A percentile compares a stretch with the other conserved stretches of the same genome.
Evolutionary conservation across 2,113 vertebrate species (phyloP).

Genomic region (Seriola quinqueradiata): DNA sequence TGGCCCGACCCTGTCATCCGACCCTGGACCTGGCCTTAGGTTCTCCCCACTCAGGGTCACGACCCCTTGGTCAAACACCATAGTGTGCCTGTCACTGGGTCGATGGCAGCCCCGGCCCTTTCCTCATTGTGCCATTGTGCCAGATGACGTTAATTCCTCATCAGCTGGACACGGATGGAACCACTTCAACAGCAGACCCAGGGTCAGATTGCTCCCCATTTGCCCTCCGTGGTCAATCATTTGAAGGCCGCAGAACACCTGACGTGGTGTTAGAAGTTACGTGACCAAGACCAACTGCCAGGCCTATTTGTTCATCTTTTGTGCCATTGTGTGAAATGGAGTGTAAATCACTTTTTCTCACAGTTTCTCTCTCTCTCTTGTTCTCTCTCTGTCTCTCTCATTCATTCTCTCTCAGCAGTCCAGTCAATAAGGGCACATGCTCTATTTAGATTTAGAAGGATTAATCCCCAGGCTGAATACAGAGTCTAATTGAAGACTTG

Average conservation of each 20-base stretch:
- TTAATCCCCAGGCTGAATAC: slow-evolving; percentile 20
- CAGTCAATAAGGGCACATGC: slow-evolving; percentile 35
- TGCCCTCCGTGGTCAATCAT: slow-evolving; percentile 2
- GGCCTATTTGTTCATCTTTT: slow-evolving; percentile 50
- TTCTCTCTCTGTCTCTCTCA: background rate
- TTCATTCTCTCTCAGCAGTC: background rate
- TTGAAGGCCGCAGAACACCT: slow-evolving; percentile 23
- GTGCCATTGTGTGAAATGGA: slow-evolving; percentile 37
- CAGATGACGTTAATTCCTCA: slow-evolving; percentile 74
- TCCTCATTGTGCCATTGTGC: slow-evolving; percentile 62
- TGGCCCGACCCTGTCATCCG: slow-evolving; percentile 59
- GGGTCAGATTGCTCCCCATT: slow-evolving; percentile 47
- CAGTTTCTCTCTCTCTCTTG: slow-evolving; percentile 9
- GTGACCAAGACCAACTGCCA: slow-evolving; percentile 41
- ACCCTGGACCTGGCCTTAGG: slow-evolving; percentile 67
- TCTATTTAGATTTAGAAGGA: slow-evolving; percentile 61
- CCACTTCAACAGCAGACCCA: slow-evolving; percentile 46
- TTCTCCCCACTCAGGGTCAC: slow-evolving; percentile 48
- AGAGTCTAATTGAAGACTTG: slow-evolving; percentile 28
- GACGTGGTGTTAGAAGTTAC: slow-evolving; percentile 24
- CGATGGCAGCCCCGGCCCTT: slow-evolving; percentile 43
- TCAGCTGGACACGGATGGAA: slow-evolving; percentile 52
- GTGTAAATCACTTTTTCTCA: slow-evolving; percentile 46
- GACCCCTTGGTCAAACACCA: slow-evolving; percentile 71
- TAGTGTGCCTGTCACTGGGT: slow-evolving; percentile 68